phyloP scores from a whole-genome alignment of 1,140 invertebrate genomes.

The Cryptotermes secundus region DNA sequence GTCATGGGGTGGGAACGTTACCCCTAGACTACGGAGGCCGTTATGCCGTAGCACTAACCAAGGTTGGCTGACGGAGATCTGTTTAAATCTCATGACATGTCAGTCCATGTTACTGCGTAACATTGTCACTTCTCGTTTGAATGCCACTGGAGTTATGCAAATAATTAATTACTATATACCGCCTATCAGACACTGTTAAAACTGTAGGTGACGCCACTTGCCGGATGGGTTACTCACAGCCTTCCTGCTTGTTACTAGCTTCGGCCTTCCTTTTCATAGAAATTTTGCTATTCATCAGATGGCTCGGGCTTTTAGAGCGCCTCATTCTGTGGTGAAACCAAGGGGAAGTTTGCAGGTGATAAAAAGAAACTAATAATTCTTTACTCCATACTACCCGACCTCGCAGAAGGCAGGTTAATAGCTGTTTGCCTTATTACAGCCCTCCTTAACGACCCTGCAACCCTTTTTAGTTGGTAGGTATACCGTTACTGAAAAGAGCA shows the following conservation, averaged over 20 bases:
- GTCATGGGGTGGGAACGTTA: too few species aligned
- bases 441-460: background rate
- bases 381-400: background rate
- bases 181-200: too few species aligned
- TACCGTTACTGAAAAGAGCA: slow-evolving; percentile 3
- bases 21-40: too few species aligned
- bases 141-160: too few species aligned
- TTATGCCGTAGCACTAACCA: too few species aligned
- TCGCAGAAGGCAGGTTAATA: background rate
- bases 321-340: background rate
- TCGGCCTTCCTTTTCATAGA: background rate
- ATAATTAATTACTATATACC: too few species aligned
- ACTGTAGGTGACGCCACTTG: too few species aligned
- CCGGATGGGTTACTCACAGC: too few species aligned
- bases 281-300: background rate
- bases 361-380: slow-evolving; percentile 22
- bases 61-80: too few species aligned
- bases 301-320: background rate
- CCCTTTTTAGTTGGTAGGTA: background rate
- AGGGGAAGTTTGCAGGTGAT: background rate
- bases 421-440: background rate
- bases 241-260: background rate
- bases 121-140: too few species aligned
- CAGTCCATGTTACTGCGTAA: too few species aligned
- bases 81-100: too few species aligned